phyloP scores from a whole-genome alignment of 2,113 vertebrate genomes.

The Corythornis madagascariensis region DNA sequence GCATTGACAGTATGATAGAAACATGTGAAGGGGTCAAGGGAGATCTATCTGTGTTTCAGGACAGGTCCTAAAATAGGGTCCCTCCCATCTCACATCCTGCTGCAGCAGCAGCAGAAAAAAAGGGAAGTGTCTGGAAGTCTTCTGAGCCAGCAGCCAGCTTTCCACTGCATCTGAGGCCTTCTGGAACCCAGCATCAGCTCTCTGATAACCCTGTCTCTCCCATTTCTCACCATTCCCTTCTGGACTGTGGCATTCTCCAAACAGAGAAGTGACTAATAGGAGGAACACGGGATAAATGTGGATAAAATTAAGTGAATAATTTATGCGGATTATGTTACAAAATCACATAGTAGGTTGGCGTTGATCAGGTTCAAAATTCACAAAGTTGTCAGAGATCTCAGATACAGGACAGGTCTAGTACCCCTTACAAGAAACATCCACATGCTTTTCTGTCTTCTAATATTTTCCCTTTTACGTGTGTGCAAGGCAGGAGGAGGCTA shows the following conservation, averaged over 20 bases:
- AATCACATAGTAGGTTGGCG: not conserved
- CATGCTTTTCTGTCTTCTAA: not conserved
- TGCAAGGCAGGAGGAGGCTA: not conserved
- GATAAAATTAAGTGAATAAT: not conserved
- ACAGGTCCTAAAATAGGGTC: not conserved
- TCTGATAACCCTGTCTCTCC: not conserved
- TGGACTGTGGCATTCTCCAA: not conserved
- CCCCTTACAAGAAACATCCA: slow-evolving; percentile 33
- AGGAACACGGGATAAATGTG: not conserved
- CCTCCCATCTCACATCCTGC: not conserved
- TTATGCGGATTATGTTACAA: not conserved
- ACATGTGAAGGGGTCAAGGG: not conserved
- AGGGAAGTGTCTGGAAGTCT: not conserved
- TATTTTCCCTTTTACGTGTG: not conserved
- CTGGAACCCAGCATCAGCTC: not conserved
- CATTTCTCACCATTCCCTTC: not conserved
- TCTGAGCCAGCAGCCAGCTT: not conserved
- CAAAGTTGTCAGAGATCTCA: not conserved
- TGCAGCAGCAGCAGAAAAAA: not conserved
- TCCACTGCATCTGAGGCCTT: not conserved
- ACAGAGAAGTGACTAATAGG: not conserved
- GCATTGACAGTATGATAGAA: not conserved
- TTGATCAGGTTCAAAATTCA: not conserved
- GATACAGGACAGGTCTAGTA: not conserved
- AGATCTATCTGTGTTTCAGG: not conserved